Conservation (phyloP, 2,113 vertebrate species). For the Hydropotes inermis region DNA sequence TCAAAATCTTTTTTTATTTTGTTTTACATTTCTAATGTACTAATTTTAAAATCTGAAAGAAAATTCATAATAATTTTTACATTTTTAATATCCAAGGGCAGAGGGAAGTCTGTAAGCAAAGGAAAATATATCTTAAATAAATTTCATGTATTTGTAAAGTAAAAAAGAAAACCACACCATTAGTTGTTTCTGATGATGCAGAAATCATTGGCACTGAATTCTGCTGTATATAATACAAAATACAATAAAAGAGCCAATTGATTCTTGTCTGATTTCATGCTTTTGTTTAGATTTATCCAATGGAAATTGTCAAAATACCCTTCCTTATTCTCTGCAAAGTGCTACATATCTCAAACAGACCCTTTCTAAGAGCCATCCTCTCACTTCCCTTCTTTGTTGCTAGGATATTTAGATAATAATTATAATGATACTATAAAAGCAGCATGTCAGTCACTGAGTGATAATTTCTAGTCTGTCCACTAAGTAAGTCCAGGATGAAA, state of each 20-base stretch:
- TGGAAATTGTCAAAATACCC: background rate
- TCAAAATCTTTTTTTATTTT: background rate
- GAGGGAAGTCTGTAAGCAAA: background rate
- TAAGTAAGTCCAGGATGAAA: conserved; percentile 54
- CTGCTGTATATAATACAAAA: background rate
- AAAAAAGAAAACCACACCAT: background rate
- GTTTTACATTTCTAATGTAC: background rate
- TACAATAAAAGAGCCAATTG: background rate
- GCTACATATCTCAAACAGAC: background rate
- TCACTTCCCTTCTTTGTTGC: background rate
- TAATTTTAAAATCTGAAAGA: background rate
- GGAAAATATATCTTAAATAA: background rate
- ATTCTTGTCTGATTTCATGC: background rate
- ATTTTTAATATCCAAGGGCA: background rate
- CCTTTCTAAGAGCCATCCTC: background rate
- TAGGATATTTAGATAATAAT: background rate
- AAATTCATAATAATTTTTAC: background rate
- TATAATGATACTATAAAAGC: background rate
- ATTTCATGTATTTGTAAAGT: background rate
- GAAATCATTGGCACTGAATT: background rate
- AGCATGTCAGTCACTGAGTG: conserved; percentile 5
- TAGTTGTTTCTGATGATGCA: background rate
- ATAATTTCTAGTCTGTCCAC: conserved; percentile 31
- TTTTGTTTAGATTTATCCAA: conserved; percentile 1
- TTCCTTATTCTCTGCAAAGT: background rate